Conservation (phyloP, 2,888 invertebrate genomes). For the Polymixis flavicincta region DNA sequence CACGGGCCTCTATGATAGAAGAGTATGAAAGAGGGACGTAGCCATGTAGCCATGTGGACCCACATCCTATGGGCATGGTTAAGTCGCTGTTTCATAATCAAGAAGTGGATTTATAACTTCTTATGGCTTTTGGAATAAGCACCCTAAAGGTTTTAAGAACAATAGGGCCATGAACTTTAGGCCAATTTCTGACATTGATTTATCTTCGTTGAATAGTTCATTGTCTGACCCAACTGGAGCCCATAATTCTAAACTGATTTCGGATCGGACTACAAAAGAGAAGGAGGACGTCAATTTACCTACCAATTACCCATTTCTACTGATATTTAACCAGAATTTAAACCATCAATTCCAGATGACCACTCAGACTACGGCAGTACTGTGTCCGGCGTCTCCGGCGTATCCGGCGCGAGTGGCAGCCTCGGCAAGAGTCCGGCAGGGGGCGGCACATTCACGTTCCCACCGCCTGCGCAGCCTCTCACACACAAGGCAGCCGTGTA, state of each 20-base stretch:
- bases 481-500: constrained; percentile 94
- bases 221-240: background rate
- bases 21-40: background rate
- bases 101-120: background rate
- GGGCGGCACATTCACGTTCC: constrained; percentile 94
- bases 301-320: background rate
- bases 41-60: background rate
- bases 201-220: background rate
- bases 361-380: constrained; percentile 93
- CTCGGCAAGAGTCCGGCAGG: constrained; percentile 92
- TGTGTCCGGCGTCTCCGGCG: constrained; percentile 90
- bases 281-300: background rate
- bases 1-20: background rate
- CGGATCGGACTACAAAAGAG: background rate
- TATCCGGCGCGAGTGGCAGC: constrained; percentile 88
- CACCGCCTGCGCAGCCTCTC: constrained; percentile 92
- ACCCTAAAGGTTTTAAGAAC: background rate
- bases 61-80: background rate
- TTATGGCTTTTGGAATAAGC: background rate
- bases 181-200: background rate
- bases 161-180: too few species aligned
- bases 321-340: background rate
- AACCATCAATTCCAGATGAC: constrained; percentile 89
- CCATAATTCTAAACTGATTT: background rate
- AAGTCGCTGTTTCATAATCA: too few species aligned